Evolutionary conservation across 2,888 invertebrate species (phyloP).

Genomic region (Xanthorhoe spadicearia): DNA sequence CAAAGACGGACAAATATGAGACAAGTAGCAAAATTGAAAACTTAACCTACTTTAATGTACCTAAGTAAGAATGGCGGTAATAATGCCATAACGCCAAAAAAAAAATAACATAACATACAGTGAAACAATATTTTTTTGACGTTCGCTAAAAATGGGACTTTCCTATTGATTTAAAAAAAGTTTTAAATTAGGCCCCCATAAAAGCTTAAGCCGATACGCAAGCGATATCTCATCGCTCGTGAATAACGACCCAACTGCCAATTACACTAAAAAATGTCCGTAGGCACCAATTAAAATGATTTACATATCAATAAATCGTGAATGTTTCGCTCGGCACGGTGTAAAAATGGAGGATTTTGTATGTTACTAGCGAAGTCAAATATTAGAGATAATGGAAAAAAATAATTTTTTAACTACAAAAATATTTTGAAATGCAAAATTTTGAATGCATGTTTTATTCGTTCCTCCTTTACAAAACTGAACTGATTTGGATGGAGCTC

Average conservation of each 20-base stretch:
- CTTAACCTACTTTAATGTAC: too few species aligned
- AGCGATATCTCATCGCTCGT: slow-evolving; percentile 50
- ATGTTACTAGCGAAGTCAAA: slow-evolving; percentile 20
- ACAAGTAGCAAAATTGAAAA: not conserved
- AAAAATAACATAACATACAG: too few species aligned
- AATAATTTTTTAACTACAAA: too few species aligned
- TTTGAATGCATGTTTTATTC: too few species aligned
- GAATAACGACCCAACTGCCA: slow-evolving; percentile 79
- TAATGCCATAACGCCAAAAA: too few species aligned
- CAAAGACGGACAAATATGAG: not conserved
- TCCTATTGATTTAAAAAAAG: slow-evolving; percentile 7
- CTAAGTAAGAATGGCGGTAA: too few species aligned
- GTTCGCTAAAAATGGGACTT: too few species aligned
- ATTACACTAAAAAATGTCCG: slow-evolving; percentile 82
- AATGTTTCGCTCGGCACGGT: slow-evolving; percentile 57
- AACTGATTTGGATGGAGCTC: not conserved
- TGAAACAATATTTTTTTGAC: too few species aligned
- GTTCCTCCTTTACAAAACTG: not conserved
- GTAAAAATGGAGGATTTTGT: slow-evolving; percentile 45
- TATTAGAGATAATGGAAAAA: not conserved
- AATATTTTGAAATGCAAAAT: too few species aligned
- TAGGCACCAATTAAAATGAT: slow-evolving; percentile 82
- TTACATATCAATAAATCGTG: slow-evolving; percentile 82
- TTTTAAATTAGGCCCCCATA: slow-evolving; percentile 22
- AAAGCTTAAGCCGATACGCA: slow-evolving; percentile 34